Percentiles rank a stretch among this genome's conserved stretches.
Evolutionary conservation across 2,888 invertebrate species (phyloP).

Genomic region (Cerastis rubricosa): DNA sequence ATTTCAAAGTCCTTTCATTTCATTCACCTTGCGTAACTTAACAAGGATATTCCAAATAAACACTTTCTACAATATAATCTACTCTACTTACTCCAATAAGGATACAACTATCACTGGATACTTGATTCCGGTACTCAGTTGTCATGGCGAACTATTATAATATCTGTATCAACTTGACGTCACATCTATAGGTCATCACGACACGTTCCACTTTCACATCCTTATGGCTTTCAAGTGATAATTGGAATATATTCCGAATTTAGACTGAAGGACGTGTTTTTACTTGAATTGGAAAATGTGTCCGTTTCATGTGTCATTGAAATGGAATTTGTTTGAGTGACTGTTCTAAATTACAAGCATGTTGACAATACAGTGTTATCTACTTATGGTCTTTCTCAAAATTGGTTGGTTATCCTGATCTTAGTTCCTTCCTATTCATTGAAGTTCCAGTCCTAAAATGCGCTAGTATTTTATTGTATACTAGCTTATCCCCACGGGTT

Average conservation of each 20-base stretch:
- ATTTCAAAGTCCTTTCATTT: neutral
- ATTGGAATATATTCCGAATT: conserved; percentile 41
- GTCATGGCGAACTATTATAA: conserved; percentile 8
- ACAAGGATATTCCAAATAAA: neutral
- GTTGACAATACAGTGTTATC: neutral
- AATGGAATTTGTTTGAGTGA: neutral
- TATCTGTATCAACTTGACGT: conserved; percentile 44
- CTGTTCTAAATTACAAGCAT: neutral
- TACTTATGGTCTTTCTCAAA: neutral
- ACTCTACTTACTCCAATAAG: neutral
- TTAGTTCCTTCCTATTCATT: neutral
- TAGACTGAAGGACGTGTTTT: conserved; percentile 30
- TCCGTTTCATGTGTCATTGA: neutral
- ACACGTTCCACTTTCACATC: conserved; percentile 57
- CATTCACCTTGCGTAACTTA: neutral
- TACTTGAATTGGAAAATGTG: conserved; percentile 19
- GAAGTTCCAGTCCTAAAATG: neutral
- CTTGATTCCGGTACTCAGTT: conserved; percentile 13
- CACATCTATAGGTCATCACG: conserved; percentile 41
- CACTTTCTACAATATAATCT: neutral
- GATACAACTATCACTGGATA: neutral
- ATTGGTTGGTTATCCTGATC: no score
- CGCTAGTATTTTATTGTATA: neutral
- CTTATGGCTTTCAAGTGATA: conserved; percentile 40
- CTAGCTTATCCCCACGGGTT: no score